Evolutionary conservation across 2,113 vertebrate genomes (phyloP), one percentile per base, ranked within the genome.

Genomic region (Cardinalis cardinalis): DNA sequence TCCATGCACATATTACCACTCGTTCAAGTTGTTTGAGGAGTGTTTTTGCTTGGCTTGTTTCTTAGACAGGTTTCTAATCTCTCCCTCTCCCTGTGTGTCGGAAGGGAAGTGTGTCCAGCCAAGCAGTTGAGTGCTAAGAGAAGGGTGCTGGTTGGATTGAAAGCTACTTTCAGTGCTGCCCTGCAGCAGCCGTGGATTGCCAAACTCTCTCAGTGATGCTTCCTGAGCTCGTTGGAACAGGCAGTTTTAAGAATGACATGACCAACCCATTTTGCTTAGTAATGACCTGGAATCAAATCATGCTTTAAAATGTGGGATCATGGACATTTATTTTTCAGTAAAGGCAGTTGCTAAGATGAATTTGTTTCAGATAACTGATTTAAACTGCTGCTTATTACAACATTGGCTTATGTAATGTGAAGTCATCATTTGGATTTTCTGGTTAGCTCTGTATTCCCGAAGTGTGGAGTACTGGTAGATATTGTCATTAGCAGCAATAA

Each of bases 391-490:
- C 58, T 69, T n/a, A 6, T 41, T 60, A 77, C 75, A 78, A 31
- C 38, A 28, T 11, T n/a, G 26, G 14, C 9, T 78, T 60, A 44
- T 6, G 10, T 5, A 36, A 26, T 17, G 18, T 12, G 34, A 58
- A 38, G 8, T 41, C 71, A 43, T 61, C 23, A 24, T 59, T 52
- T 40, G 52, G n/a, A 8, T 65, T 76, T 87, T 48, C 20, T 66
- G 55, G 29, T 61, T 44, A 28, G 23, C 11, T 85, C 21, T 69
- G 58, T 2, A 2, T 36, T 92, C 32, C 17, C 40, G 6, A 41
- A 75, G 17, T 32, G 2, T 6, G 14, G 38, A 20, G 40, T 10
- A 52, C 31, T 0, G 0, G 20, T 19, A 32, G 41, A 44, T 41
- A 8, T 24, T 46, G 36, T 53, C 74, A 32, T 34, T 32, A 81